Base-by-base conservation (phyloP, 2,113 vertebrate genomes). In the Hoplias malabaricus region DNA sequence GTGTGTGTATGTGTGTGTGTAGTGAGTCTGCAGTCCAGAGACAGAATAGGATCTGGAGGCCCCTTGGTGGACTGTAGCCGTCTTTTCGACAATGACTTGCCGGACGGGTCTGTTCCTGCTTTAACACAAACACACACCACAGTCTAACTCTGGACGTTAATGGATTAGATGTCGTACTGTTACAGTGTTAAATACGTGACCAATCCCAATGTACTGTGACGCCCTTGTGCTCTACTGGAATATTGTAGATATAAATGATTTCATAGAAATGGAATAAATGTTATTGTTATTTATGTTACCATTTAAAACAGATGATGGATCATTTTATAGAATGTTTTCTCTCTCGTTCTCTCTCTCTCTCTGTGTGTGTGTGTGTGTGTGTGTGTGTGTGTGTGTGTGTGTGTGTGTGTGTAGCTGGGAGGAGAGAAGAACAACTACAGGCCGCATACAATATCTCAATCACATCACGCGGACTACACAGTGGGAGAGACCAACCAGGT, bases 11-110 rank as follows among this genome's bases (percentile, higher is more conserved):
- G 42, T 81, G n/a, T 76, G n/a, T 69, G 75, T 84, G 40, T 83
- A 99, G 97, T 99, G 86, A 99, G 97, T 85, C 94, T 99, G 81
- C 97, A 99, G 91, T 99, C 97, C 50, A 93, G 97, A 90, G 97
- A 99, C 88, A 93, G 97, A 78, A 99, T 99, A 88, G 95, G 96
- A 87, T 93, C 92, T 29, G 97, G 96, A 87, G 98, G 98, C 78
- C 94, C 96, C 69, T 96, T 98, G 76, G 96, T 99, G 80, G 98
- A 99, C 85, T 99, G 98, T 92, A 98, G 96, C 84, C 96, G 96
- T 38, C 92, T 99, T 78, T 99, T 99, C 83, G 97, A 98, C 88
- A 99, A 99, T 56, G 98, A 99, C 87, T 93, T 99, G 74, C 98
- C 98, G 56, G 98, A 99, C 65, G 97, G 98, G 98, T 99, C 92